A percentile compares a stretch with the other conserved stretches of the same genome.
Evolutionary conservation across 2,888 invertebrate species (phyloP).

Genomic region (Drosophila prostipennis): DNA sequence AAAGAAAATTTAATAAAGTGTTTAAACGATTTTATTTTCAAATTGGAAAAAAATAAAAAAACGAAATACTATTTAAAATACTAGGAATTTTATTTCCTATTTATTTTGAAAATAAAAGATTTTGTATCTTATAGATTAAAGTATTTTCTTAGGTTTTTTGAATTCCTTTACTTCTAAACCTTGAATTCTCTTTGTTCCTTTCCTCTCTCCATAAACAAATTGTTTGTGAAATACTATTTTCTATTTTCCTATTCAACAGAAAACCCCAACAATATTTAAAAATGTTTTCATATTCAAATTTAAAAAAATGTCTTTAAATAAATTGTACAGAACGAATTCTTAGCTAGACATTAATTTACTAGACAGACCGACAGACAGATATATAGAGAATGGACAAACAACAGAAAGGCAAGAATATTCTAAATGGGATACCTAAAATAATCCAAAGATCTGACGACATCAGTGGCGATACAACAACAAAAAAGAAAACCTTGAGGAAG

Average conservation of each 20-base stretch:
- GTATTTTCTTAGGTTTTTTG: neutral
- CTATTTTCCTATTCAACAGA: neutral
- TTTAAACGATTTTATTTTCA: too few species aligned
- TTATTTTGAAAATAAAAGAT: too few species aligned
- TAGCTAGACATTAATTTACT: constrained; percentile 55
- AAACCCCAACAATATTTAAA: constrained; percentile 10
- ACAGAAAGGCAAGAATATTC: constrained; percentile 26
- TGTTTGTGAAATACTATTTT: neutral
- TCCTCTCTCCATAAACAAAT: neutral
- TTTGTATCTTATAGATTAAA: neutral
- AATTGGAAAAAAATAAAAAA: too few species aligned
- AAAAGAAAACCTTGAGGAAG: constrained; percentile 25
- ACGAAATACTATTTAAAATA: too few species aligned
- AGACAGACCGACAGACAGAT: constrained; percentile 30
- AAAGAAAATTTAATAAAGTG: too few species aligned
- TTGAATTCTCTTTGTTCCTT: neutral
- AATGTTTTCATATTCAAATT: constrained; percentile 10
- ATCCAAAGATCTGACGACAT: constrained; percentile 50
- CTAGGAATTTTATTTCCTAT: too few species aligned
- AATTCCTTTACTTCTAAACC: neutral
- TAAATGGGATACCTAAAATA: constrained; percentile 33
- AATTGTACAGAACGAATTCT: constrained; percentile 47
- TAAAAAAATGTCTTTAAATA: constrained; percentile 48
- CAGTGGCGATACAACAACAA: neutral
- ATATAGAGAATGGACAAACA: constrained; percentile 37